Evolutionary conservation across 2,888 invertebrate species (phyloP).

Genomic region (Microctonus aethiopoides): DNA sequence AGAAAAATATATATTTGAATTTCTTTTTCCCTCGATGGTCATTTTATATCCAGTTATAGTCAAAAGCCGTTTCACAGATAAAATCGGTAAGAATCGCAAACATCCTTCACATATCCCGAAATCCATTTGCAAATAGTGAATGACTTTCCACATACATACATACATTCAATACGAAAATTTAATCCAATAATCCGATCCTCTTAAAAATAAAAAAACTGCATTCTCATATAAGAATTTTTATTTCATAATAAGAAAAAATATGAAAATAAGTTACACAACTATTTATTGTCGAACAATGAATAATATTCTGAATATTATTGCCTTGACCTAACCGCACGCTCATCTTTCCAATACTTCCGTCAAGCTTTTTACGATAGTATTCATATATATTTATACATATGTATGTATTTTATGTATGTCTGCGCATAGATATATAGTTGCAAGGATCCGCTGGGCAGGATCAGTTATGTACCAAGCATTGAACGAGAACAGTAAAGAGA

Average conservation of each 20-base stretch:
- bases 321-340: neutral
- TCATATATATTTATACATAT: neutral
- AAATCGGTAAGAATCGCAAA: neutral
- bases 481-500: neutral
- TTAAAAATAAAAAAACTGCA: neutral
- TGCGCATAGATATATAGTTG: too few relatives aligned
- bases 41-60: neutral
- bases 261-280: neutral
- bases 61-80: neutral
- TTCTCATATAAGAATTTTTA: too few relatives aligned
- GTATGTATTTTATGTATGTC: too few relatives aligned
- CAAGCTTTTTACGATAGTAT: neutral
- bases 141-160: neutral
- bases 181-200: neutral
- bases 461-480: neutral
- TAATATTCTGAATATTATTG: neutral
- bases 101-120: neutral
- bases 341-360: neutral
- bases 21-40: neutral
- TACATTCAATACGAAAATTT: neutral
- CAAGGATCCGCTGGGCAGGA: neutral
- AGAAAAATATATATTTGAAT: neutral
- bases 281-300: neutral
- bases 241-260: neutral
- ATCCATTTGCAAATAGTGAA: neutral